phyloP scores from a whole-genome alignment of 2,113 vertebrate genomes.

The Gallinago jamesoni region DNA sequence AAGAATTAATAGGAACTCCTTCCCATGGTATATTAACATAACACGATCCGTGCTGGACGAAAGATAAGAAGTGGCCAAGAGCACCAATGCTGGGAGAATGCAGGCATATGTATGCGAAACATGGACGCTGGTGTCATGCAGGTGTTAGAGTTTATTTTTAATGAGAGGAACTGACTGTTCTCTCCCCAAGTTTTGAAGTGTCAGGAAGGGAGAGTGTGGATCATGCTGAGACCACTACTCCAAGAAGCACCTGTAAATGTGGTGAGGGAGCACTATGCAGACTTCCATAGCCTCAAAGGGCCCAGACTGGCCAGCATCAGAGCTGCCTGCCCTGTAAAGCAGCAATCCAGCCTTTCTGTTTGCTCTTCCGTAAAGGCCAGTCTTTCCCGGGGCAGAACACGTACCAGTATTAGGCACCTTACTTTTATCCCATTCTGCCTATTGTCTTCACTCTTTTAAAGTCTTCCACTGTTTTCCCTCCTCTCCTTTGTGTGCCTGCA shows the following conservation, averaged over 20 bases:
- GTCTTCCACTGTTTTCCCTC: neutral
- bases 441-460: neutral
- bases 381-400: neutral
- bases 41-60: neutral
- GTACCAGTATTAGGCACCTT: neutral
- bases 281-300: neutral
- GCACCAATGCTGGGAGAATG: neutral
- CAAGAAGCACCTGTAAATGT: neutral
- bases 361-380: neutral
- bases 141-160: neutral
- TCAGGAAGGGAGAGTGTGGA: neutral
- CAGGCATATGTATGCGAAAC: neutral
- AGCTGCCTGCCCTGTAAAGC: neutral
- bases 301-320: neutral
- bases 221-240: neutral
- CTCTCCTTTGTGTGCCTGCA: neutral
- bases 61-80: neutral
- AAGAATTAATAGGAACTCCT: neutral
- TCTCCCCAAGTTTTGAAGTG: neutral
- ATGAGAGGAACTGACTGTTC: neutral
- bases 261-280: neutral
- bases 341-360: neutral
- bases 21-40: neutral
- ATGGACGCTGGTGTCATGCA: fast-evolving
- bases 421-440: neutral